Evolutionary conservation across 2,888 invertebrate species (phyloP).

Genomic region (Ophioninae sp.): DNA sequence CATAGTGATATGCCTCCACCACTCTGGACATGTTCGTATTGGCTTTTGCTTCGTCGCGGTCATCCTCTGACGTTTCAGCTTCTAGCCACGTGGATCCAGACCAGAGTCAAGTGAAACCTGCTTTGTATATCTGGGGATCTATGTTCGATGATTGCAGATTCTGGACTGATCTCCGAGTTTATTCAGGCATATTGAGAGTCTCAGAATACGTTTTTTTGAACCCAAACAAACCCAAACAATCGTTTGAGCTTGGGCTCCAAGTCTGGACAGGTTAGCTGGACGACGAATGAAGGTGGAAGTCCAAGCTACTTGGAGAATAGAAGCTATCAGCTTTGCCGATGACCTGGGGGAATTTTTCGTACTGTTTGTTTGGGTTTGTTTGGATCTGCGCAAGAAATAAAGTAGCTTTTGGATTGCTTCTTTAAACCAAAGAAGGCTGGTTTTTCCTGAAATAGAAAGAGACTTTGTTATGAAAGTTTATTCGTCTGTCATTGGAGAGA

Average conservation of each 20-base stretch:
- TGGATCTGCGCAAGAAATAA: neutral
- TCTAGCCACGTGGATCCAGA: conserved; percentile 21
- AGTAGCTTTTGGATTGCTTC: neutral
- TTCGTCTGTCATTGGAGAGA: neutral
- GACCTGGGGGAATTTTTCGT: neutral
- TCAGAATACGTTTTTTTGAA: neutral
- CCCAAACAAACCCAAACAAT: no score
- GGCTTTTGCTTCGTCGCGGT: conserved; percentile 56
- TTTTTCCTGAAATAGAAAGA: neutral
- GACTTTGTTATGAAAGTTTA: neutral
- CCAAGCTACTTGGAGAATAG: no score
- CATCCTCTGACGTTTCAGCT: conserved; percentile 45
- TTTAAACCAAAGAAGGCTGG: neutral
- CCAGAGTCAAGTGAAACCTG: conserved; percentile 10
- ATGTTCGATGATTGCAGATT: conserved; percentile 70
- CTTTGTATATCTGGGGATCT: conserved; percentile 32
- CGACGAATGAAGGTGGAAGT: no score
- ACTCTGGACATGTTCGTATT: conserved; percentile 55
- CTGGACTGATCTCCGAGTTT: conserved; percentile 53
- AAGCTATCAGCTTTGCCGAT: no score
- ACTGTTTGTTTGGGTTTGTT: neutral
- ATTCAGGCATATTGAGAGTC: conserved; percentile 17
- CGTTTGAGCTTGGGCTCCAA: neutral
- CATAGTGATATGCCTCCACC: conserved; percentile 36
- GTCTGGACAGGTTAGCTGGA: no score